phyloP scores from a whole-genome alignment of 2,113 vertebrate species.

The Galeopterus variegatus region DNA sequence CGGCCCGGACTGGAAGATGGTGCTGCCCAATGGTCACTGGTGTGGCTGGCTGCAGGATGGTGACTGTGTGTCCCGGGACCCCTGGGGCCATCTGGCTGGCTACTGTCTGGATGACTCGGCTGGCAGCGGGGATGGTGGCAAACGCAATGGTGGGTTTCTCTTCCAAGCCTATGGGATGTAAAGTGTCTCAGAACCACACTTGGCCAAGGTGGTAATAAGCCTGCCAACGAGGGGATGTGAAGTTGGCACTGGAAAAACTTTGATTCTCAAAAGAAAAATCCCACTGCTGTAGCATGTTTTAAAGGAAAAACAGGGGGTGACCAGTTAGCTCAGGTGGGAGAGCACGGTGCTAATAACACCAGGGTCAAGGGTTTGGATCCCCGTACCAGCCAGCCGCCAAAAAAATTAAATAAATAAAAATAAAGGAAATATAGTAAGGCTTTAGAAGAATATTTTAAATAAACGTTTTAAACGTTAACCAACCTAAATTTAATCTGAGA shows the following conservation, averaged over 20 bases:
- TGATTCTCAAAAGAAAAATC: neutral
- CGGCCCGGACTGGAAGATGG: slow-evolving; percentile 93
- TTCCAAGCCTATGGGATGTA: slow-evolving; percentile 87
- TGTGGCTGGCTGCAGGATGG: slow-evolving; percentile 92
- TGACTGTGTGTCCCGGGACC: slow-evolving; percentile 92
- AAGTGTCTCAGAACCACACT: neutral
- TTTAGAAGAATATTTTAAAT: neutral
- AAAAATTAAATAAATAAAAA: too few species aligned
- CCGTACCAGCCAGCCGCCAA: too few species aligned
- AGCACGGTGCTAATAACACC: too few species aligned
- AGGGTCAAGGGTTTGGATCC: too few species aligned
- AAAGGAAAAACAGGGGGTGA: neutral
- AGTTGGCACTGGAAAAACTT: neutral
- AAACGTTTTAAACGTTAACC: neutral
- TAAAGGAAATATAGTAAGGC: too few species aligned
- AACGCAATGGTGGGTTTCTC: slow-evolving; percentile 91
- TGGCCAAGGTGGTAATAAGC: neutral
- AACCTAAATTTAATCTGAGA: neutral
- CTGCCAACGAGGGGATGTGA: neutral
- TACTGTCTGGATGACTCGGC: slow-evolving; percentile 96
- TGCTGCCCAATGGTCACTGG: slow-evolving; percentile 93
- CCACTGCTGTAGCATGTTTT: neutral
- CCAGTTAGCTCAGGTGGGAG: too few species aligned
- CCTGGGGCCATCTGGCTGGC: slow-evolving; percentile 91
- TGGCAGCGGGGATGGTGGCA: slow-evolving; percentile 89